phyloP scores from a whole-genome alignment of 30 jellyfish, hydroid and myxozoan genomes.

The Pelagia noctiluca region DNA sequence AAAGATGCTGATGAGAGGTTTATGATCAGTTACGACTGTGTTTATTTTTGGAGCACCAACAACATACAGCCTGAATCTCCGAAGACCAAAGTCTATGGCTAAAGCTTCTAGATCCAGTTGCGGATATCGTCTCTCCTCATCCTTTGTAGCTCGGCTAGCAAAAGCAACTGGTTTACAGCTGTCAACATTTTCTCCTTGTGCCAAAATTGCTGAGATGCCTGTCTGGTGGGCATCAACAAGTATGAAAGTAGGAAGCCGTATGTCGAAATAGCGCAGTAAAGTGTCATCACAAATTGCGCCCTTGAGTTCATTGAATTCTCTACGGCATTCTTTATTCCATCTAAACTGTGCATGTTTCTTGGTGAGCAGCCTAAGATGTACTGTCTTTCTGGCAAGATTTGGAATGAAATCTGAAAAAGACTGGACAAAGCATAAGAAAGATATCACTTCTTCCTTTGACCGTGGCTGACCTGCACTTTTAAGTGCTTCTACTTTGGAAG shows the following conservation, averaged over 20 bases:
- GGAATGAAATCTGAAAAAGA: slow-evolving; percentile 29
- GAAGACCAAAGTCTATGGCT: slow-evolving; percentile 57
- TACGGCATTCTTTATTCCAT: not conserved
- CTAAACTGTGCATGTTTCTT: not conserved
- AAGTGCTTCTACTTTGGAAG: not conserved
- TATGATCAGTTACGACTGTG: slow-evolving; percentile 54
- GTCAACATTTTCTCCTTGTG: slow-evolving; percentile 50
- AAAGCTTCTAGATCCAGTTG: slow-evolving; percentile 71
- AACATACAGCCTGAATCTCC: slow-evolving; percentile 46
- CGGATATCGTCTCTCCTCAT: slow-evolving; percentile 48
- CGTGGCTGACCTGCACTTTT: slow-evolving; percentile 15
- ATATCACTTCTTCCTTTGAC: slow-evolving; percentile 7
- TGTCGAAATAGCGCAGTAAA: slow-evolving; percentile 32
- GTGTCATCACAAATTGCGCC: not conserved
- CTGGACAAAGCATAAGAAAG: slow-evolving; percentile 33
- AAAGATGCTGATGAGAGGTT: slow-evolving; percentile 33
- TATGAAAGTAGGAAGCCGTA: slow-evolving; percentile 13
- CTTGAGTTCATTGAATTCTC: slow-evolving; percentile 41
- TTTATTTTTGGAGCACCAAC: slow-evolving; percentile 60
- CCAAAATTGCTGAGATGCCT: slow-evolving; percentile 51
- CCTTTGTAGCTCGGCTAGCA: slow-evolving; percentile 53
- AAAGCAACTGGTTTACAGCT: slow-evolving; percentile 57
- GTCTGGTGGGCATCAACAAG: slow-evolving; percentile 54
- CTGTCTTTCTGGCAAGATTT: slow-evolving; percentile 22
- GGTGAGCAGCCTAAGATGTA: slow-evolving; percentile 24